Evolutionary conservation across 2,113 vertebrate genomes (phyloP).

Genomic region (Tringa solitaria): DNA sequence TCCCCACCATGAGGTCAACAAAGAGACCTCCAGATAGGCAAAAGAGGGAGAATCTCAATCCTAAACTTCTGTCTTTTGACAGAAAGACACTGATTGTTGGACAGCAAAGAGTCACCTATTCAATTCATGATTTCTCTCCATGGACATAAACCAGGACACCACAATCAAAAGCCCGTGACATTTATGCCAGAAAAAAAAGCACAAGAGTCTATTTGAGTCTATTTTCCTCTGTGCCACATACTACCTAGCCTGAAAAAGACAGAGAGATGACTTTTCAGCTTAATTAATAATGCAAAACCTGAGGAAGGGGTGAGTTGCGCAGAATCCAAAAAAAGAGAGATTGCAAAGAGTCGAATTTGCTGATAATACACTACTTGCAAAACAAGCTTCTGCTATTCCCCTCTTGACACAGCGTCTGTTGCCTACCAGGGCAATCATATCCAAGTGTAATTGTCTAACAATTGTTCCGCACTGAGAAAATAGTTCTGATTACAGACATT

Average conservation of each 20-base stretch:
- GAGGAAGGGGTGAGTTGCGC: background rate
- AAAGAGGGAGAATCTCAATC: background rate
- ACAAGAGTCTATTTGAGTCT: background rate
- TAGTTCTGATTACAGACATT: constrained; percentile 80
- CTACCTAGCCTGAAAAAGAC: background rate
- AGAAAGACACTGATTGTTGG: background rate
- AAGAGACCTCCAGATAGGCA: background rate
- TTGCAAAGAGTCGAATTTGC: constrained; percentile 13
- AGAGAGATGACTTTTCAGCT: background rate
- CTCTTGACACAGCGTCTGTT: constrained; percentile 60
- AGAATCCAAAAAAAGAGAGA: background rate
- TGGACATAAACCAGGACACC: background rate
- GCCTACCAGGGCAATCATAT: constrained; percentile 73
- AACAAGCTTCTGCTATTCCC: constrained; percentile 61
- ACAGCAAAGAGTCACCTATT: background rate
- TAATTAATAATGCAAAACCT: constrained; percentile 1
- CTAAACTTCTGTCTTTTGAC: background rate
- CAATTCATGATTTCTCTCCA: background rate
- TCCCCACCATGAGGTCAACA: background rate
- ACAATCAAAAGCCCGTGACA: background rate
- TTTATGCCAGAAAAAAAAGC: background rate
- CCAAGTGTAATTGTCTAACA: constrained; percentile 77
- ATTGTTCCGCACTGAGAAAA: constrained; percentile 77
- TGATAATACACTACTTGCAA: constrained; percentile 54
- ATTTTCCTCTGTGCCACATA: background rate